A percentile compares a stretch with the other conserved stretches of the same genome.
Conservation (phyloP, 2,113 vertebrate species). For the Nothocercus julius region DNA sequence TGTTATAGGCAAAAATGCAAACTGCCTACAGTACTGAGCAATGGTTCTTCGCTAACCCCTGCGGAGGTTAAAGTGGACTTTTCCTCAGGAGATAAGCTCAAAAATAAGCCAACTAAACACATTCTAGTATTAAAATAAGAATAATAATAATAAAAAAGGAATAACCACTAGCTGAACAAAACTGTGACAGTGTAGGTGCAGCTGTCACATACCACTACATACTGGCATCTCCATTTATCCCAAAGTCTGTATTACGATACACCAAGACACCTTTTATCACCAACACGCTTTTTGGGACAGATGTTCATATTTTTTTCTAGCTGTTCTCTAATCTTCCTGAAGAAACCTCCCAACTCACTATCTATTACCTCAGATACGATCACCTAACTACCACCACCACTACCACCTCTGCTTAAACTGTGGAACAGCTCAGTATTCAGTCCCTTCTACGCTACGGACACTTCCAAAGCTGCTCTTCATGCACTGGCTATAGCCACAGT, state of each 20-base stretch:
- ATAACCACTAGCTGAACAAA: not conserved
- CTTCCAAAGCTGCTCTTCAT: not conserved
- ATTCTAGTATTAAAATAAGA: not conserved
- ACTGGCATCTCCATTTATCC: not conserved
- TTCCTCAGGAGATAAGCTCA: not conserved
- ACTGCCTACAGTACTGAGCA: not conserved
- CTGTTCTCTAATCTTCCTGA: not conserved
- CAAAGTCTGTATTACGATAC: not conserved
- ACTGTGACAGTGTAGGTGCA: not conserved
- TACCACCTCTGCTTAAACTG: not conserved
- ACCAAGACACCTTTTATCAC: not conserved
- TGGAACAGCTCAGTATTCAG: not conserved
- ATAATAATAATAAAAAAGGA: not conserved
- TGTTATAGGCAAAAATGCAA: not conserved
- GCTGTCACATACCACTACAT: not conserved
- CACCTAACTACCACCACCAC: not conserved
- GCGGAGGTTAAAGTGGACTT: not conserved
- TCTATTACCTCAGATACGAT: not conserved
- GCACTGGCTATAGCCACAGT: not conserved
- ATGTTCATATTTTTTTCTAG: not conserved
- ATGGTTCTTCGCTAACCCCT: not conserved
- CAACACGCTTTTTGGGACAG: not conserved
- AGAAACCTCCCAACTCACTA: not conserved
- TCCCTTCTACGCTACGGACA: not conserved
- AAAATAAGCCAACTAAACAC: not conserved